Evolutionary conservation across 2,113 vertebrate genomes (phyloP), one percentile per base, ranked within the genome.

Genomic region (Perca flavescens): DNA sequence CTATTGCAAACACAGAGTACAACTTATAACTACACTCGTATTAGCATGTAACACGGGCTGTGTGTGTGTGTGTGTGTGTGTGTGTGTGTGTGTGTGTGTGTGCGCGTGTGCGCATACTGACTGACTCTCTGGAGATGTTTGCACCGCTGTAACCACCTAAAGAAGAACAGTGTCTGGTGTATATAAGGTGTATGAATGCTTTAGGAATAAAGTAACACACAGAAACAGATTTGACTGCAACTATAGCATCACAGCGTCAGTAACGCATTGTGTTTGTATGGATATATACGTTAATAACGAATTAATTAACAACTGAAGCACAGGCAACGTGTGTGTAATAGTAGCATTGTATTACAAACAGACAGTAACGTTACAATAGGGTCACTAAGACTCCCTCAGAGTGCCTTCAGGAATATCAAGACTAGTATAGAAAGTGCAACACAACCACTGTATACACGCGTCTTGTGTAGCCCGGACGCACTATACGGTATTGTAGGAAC

Each of bases 61-160:
- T 17, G 67, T 40, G 36, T 9, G 21, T 25, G 25, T 25, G 25
- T 25, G 25, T 25, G 25, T 25, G 25, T 25, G 25, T 25, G 25
- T 25, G 25, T 25, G 25, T 25, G 25, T 25, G 25, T 25, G 25
- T 25, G 25, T 25, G 25, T 25, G 25, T 25, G 25, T 25, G 25
- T 25, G 25, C 25, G 25, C 25, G 25, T 2, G 25, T 2, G 25
- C 25, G 2, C 77, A 82, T 0, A 40, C 31, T 17, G 57, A 52
- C 9, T 34, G 60, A 47, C 43, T 21, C 14, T 31, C 17, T 56
- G 49, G 69, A 75, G 47, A 6, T 66, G 84, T 86, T 76, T 79
- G 66, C 75, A 78, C 80, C 80, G 85, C 83, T 87, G 78, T 9
- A 50, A 53, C 31, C 40, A 25, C 16, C 25, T 61, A 2, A 16